phyloP scores from a whole-genome alignment of 92 coral and sea anemone species.

The Phenganax stokvisi region DNA sequence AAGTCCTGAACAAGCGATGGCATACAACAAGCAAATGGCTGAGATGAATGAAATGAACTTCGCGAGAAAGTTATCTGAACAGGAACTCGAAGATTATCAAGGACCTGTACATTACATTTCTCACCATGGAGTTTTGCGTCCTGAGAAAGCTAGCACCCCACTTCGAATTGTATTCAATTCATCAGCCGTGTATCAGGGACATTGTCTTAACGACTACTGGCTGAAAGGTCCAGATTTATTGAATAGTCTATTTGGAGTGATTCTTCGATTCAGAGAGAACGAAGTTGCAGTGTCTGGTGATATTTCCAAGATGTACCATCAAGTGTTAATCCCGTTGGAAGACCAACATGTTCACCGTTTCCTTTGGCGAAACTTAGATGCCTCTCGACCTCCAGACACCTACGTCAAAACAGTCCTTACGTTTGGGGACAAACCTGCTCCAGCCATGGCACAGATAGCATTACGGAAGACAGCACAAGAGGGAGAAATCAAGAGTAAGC shows the following conservation, averaged over 20 bases:
- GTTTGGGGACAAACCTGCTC: conserved; percentile 35
- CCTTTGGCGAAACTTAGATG: conserved; percentile 46
- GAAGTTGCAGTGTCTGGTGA: conserved; percentile 46
- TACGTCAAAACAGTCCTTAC: conserved; percentile 35
- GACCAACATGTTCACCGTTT: conserved; percentile 56
- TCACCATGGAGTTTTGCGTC: not conserved
- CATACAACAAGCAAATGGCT: no score
- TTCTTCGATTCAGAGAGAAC: conserved; percentile 46
- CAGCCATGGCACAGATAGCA: conserved; percentile 46
- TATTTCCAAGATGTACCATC: conserved; percentile 41
- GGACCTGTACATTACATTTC: no score
- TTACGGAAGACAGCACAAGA: conserved; percentile 52
- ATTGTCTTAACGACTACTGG: conserved; percentile 18
- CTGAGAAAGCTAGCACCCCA: not conserved
- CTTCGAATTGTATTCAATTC: conserved; percentile 22
- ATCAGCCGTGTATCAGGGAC: conserved; percentile 17
- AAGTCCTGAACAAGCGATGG: no score
- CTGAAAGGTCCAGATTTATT: conserved; percentile 14
- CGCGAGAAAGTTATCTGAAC: no score
- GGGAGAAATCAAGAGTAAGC: conserved; percentile 35
- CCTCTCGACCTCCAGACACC: conserved; percentile 42
- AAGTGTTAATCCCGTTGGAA: conserved; percentile 37
- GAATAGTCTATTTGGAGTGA: conserved; percentile 25
- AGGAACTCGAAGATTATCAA: no score
- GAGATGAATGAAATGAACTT: no score